Percentiles rank a stretch among this genome's conserved stretches.
Evolutionary conservation across 2,888 invertebrate species (phyloP).

Genomic region (Athripsodes cinereus): DNA sequence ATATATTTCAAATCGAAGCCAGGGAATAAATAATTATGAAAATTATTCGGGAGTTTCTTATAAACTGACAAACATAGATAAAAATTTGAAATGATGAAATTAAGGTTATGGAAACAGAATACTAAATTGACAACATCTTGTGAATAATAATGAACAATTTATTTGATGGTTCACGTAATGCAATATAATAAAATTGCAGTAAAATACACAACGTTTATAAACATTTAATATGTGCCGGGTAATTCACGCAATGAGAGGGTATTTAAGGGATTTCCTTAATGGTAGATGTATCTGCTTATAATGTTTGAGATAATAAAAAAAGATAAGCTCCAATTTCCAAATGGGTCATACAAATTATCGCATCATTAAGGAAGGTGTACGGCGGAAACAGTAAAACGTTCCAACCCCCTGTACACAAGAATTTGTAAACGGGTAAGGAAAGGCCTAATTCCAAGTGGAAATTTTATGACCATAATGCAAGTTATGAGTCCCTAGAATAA

Average conservation of each 20-base stretch:
- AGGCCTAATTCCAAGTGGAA: neutral
- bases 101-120: too few relatives aligned
- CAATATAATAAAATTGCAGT: neutral
- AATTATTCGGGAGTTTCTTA: too few relatives aligned
- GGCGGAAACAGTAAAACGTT: slow-evolving; percentile 3
- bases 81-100: too few relatives aligned
- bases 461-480: neutral
- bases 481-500: neutral
- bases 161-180: neutral
- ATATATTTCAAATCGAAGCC: too few relatives aligned
- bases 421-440: neutral
- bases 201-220: neutral
- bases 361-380: neutral
- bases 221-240: too few relatives aligned
- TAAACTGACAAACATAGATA: too few relatives aligned
- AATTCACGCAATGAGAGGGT: neutral
- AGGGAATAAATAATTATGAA: too few relatives aligned
- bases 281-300: neutral
- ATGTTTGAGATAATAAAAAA: slow-evolving; percentile 1
- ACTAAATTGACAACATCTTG: too few relatives aligned
- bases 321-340: neutral
- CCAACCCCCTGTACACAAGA: neutral
- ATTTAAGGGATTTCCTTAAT: neutral
- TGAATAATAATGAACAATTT: neutral
- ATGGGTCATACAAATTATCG: slow-evolving; percentile 8